Percentiles rank a stretch among this genome's conserved stretches.
phyloP scores from a whole-genome alignment of 2,113 vertebrate species.

The Mastomys coucha region DNA sequence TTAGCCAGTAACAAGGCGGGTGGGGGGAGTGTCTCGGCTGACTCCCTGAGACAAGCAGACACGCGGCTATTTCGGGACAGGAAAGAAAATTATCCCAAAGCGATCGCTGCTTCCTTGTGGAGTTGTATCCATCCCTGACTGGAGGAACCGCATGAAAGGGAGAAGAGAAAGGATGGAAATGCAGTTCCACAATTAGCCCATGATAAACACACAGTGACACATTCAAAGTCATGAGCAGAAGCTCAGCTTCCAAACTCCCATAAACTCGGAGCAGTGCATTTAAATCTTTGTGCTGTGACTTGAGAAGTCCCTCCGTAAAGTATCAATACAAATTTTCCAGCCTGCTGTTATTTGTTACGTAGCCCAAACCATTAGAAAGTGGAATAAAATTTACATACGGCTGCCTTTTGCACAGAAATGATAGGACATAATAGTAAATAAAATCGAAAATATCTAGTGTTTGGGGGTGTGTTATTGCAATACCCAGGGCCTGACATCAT shows the following conservation, averaged over 20 bases:
- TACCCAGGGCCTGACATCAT: conserved; percentile 43
- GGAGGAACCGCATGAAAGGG: conserved; percentile 43
- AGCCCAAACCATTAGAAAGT: conserved; percentile 82
- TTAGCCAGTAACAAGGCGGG: conserved; percentile 57
- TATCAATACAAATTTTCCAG: conserved; percentile 74
- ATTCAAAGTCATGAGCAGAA: conserved; percentile 38
- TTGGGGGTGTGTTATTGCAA: conserved; percentile 60
- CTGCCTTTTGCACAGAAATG: conserved; percentile 78
- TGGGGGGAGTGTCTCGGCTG: conserved; percentile 2
- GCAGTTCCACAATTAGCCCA: conserved; percentile 43
- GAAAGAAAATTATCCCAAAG: conserved; percentile 76
- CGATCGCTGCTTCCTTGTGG: conserved; percentile 69
- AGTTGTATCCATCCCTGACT: conserved; percentile 48
- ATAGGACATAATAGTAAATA: conserved; percentile 74
- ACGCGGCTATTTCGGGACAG: conserved; percentile 70
- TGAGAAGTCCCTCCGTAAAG: conserved; percentile 75
- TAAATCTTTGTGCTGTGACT: conserved; percentile 65
- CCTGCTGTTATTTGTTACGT: conserved; percentile 70
- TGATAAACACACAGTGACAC: conserved; percentile 63
- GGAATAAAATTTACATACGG: conserved; percentile 75
- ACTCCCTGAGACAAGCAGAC: conserved; percentile 60
- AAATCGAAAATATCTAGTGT: conserved; percentile 70
- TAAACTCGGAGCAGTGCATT: conserved; percentile 39
- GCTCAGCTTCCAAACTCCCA: conserved; percentile 63
- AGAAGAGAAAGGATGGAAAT: conserved; percentile 66